Evolutionary conservation across 2,888 invertebrate species (phyloP).

Genomic region (Belgica antarctica): DNA sequence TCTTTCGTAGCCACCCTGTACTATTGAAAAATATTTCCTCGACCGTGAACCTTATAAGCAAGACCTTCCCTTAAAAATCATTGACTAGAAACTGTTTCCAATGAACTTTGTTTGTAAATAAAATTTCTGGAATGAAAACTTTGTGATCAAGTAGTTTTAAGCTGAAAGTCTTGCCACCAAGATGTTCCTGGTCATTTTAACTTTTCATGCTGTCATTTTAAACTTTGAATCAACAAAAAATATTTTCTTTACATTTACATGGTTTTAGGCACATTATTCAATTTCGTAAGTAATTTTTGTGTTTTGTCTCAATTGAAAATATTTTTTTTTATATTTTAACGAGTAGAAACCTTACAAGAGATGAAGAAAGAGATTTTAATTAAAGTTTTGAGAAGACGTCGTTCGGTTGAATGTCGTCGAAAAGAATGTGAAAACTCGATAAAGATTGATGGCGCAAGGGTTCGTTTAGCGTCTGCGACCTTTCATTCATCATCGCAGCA

Average conservation of each 20-base stretch:
- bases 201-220: neutral
- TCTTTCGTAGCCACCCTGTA: too few species aligned
- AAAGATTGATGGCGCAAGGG: neutral
- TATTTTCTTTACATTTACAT: slow-evolving; percentile 4
- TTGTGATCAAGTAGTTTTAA: neutral
- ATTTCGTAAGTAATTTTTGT: neutral
- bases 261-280: slow-evolving; percentile 13
- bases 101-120: too few species aligned
- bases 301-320: neutral
- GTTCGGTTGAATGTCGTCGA: neutral
- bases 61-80: neutral
- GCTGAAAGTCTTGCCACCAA: neutral
- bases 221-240: neutral
- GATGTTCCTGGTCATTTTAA: neutral
- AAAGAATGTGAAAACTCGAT: neutral
- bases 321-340: neutral
- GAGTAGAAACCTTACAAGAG: neutral
- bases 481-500: neutral
- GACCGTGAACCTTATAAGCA: neutral
- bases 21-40: too few species aligned
- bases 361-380: too few species aligned
- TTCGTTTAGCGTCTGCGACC: neutral
- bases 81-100: neutral
- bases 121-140: neutral
- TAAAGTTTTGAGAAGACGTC: neutral